phyloP scores from a whole-genome alignment of 2,888 invertebrate genomes.

The Eutolmus rufibarbis region DNA sequence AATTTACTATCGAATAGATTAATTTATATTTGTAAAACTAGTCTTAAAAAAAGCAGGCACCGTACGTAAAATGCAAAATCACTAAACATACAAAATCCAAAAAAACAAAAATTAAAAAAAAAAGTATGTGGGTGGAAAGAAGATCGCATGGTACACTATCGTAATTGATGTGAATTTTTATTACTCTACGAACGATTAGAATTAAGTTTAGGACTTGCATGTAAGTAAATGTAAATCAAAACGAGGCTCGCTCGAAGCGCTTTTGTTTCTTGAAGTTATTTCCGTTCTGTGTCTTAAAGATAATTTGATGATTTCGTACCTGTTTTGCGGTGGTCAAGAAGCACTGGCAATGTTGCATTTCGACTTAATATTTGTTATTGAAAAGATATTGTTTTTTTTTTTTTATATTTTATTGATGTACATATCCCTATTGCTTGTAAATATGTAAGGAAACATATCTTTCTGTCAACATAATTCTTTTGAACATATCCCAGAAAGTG shows the following conservation, averaged over 20 bases:
- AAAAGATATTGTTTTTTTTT: background rate
- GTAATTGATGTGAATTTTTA: background rate
- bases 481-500: background rate
- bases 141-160: background rate
- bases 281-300: background rate
- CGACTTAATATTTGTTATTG: background rate
- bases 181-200: background rate
- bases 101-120: background rate
- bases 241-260: background rate
- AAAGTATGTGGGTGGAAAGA: background rate
- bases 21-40: slow-evolving; percentile 30
- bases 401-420: background rate
- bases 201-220: background rate
- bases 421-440: background rate
- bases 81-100: background rate
- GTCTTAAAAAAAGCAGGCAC: background rate
- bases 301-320: slow-evolving; percentile 6
- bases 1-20: slow-evolving; percentile 38
- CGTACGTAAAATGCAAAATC: background rate
- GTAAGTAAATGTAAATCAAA: slow-evolving; percentile 1
- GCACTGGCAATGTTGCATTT: background rate
- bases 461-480: background rate
- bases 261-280: background rate
- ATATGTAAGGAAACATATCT: slow-evolving; percentile 12
- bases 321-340: background rate